Evolutionary conservation across 2,113 vertebrate species (phyloP).

Genomic region (Hystrix cristata): DNA sequence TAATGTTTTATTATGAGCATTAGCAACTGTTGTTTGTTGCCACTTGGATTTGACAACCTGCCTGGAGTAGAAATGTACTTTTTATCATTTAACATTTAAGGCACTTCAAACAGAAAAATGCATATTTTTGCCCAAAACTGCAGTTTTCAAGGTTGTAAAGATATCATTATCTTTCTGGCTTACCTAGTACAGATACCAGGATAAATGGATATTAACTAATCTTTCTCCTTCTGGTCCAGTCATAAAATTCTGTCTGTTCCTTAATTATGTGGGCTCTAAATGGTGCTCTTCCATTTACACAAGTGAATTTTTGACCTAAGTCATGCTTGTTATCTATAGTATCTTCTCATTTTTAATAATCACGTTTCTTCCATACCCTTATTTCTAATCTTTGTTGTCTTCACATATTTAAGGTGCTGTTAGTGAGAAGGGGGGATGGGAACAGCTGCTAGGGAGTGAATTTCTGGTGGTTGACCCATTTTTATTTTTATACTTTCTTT

Average conservation of each 20-base stretch:
- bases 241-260: not conserved
- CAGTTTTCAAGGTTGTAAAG: not conserved
- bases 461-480: not conserved
- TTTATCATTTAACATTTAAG: slow-evolving; percentile 1
- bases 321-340: not conserved
- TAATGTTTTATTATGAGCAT: not conserved
- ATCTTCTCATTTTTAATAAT: not conserved
- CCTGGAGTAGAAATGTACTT: not conserved
- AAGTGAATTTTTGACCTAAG: not conserved
- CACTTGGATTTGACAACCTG: not conserved
- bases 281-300: not conserved
- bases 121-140: not conserved
- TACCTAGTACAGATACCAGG: not conserved
- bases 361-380: not conserved
- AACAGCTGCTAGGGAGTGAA: not conserved
- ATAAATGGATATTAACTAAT: slow-evolving; percentile 53
- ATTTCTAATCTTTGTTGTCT: not conserved
- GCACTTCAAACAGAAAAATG: slow-evolving; percentile 1
- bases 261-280: not conserved
- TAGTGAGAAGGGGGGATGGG: not conserved
- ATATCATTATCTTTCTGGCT: not conserved
- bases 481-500: slow-evolving; percentile 18
- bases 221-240: not conserved
- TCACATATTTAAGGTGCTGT: not conserved
- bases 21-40: not conserved